Conservation (phyloP, 2,888 invertebrate genomes). For the Alloplasta piceator region DNA sequence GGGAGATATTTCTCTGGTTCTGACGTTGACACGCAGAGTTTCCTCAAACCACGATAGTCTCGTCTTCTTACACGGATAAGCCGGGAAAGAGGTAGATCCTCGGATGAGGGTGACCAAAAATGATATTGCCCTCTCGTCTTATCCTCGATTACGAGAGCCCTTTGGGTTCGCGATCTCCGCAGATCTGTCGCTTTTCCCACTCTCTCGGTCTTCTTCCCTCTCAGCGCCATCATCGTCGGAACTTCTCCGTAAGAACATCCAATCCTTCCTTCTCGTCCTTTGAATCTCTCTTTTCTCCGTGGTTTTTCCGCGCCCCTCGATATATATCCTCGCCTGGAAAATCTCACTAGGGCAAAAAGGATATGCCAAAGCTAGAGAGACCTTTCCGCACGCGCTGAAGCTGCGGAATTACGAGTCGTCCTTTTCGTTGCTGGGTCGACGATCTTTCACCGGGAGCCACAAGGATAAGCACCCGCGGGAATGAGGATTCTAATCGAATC, state of each 20-base stretch:
- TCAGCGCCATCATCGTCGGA: too few species aligned
- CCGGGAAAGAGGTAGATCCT: conserved; percentile 22
- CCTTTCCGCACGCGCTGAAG: background rate
- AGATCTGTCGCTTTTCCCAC: conserved; percentile 20
- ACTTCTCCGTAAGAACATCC: conserved; percentile 22
- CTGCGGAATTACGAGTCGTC: background rate
- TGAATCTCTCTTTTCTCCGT: conserved; percentile 29
- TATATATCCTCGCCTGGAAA: background rate
- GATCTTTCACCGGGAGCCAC: background rate
- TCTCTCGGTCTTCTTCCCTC: conserved; percentile 17
- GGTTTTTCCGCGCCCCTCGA: background rate
- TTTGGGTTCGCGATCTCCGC: conserved; percentile 33
- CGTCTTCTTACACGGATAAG: conserved; percentile 35
- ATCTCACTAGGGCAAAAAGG: background rate
- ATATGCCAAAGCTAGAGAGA: conserved; percentile 1
- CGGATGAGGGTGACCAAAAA: conserved; percentile 30
- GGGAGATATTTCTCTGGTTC: background rate
- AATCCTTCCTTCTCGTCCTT: conserved; percentile 32
- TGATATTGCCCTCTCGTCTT: conserved; percentile 55
- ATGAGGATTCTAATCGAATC: conserved; percentile 65
- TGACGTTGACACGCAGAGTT: background rate
- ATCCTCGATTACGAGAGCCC: conserved; percentile 48
- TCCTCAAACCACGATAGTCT: conserved; percentile 17
- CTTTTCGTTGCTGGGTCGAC: background rate
- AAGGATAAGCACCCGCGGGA: conserved; percentile 28